phyloP scores from a whole-genome alignment of 1,140 invertebrate genomes.

The Camponotus pennsylvanicus region DNA sequence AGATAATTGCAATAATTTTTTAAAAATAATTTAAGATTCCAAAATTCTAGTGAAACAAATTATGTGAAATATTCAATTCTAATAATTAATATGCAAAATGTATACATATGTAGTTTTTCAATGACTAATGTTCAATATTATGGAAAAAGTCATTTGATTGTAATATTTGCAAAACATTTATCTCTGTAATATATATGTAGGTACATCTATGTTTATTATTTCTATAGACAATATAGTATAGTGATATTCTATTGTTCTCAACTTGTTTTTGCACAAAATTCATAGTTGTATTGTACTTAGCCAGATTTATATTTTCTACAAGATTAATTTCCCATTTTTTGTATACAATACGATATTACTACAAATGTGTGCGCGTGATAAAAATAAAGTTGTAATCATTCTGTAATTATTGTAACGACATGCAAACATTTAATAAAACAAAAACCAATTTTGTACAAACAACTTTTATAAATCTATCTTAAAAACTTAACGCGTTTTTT shows the following conservation, averaged over 20 bases:
- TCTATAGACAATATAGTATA: not conserved
- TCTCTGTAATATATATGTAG: conserved; percentile 5
- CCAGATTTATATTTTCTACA: not conserved
- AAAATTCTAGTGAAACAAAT: conserved; percentile 16
- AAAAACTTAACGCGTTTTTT: not conserved
- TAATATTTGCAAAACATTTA: not conserved
- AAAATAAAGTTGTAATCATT: conserved; percentile 44
- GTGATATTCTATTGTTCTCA: not conserved
- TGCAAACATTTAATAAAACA: conserved; percentile 64
- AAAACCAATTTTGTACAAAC: conserved; percentile 62
- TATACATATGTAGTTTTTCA: not conserved
- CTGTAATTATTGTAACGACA: conserved; percentile 38
- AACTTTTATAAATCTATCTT: not conserved
- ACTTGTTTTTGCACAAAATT: conserved; percentile 12
- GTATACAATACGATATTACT: not conserved
- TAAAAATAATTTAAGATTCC: conserved; percentile 6
- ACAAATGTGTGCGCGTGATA: conserved; percentile 12
- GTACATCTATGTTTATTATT: not conserved
- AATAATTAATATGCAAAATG: not conserved
- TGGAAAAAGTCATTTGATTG: not conserved
- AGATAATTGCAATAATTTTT: conserved; percentile 49
- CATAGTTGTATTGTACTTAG: conserved; percentile 1
- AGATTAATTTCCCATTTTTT: conserved; percentile 12
- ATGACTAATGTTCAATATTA: not conserved
- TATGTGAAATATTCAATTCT: not conserved